phyloP scores from a whole-genome alignment of 2,797 vertebrate species.

The Falco biarmicus region DNA sequence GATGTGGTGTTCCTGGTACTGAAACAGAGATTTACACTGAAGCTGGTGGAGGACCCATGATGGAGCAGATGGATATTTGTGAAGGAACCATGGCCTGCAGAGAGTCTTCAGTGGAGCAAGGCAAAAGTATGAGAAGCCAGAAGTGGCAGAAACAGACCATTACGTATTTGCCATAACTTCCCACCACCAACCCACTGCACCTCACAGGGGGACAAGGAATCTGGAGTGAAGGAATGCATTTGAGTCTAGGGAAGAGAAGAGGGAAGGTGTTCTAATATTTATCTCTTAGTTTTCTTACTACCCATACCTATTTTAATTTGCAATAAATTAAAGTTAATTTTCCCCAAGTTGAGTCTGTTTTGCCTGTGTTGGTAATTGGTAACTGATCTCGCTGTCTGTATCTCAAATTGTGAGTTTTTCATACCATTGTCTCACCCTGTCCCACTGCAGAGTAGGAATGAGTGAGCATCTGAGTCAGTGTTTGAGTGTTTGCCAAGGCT shows the following conservation, averaged over 20 bases:
- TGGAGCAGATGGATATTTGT: neutral
- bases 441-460: neutral
- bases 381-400: neutral
- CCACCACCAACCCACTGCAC: neutral
- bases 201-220: neutral
- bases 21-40: neutral
- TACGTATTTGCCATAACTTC: neutral
- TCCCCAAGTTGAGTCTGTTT: neutral
- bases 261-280: neutral
- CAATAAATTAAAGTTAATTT: neutral
- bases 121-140: neutral
- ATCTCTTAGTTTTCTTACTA: neutral
- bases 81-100: fast-evolving
- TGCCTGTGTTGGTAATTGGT: too few relatives aligned
- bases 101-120: neutral
- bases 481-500: neutral
- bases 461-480: neutral
- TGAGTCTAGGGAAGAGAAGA: neutral
- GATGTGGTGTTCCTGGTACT: neutral
- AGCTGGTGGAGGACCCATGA: neutral
- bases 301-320: neutral
- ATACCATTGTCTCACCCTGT: neutral
- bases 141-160: neutral
- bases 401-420: neutral
- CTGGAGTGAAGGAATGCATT: neutral